Evolutionary conservation across 2,113 vertebrate species (phyloP), one percentile per base, ranked within the genome.

Genomic region (Petromus typicus): DNA sequence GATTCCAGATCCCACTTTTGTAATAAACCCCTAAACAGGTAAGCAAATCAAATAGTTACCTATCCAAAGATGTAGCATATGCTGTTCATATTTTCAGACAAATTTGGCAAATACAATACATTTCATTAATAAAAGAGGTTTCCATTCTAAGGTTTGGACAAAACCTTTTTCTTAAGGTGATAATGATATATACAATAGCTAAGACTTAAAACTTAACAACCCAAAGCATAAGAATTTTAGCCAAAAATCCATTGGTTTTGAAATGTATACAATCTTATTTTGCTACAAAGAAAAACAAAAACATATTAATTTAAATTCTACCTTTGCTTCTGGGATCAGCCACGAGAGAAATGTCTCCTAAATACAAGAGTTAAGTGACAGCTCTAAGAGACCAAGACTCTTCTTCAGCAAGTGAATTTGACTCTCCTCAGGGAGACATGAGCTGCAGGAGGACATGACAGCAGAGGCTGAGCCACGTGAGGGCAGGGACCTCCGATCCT

Each of bases 361-460:
- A 92, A 66, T 43, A 76, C 6, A 92, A 64, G 61, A 54, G 89
- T 93, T 45, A 93, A 82, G 75, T n/a, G 71, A 91, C 25, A 75
- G 32, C 20, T 22, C n/a, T 76, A 69, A 13, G 4, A 69, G n/a
- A 93, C 84, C 2, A 86, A 14, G 32, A 89, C 82, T 20, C 80
- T 73, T 82, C 54, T 85, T 84, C 45, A 51, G 66, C 40, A 80
- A 66, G 81, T 91, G 43, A 91, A 91, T 79, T 69, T 82, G 80
- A 43, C 27, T 57, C 40, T 89, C 32, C 57, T 51, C 85, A 54
- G n/a, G 93, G 56, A 67, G 22, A 57, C 34, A 13, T 2, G 25
- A 91, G 43, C 61, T 78, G 45, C 37, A 71, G 11, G 30, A 61
- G 45, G 71, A 8, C 40, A 48, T 40, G 17, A 11, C 25, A 69